These are phyloP conservation scores for Falco rusticolus DNA, from an alignment of 2,797 vertebrate genomes.

Conservation along the genomic window DNA sequence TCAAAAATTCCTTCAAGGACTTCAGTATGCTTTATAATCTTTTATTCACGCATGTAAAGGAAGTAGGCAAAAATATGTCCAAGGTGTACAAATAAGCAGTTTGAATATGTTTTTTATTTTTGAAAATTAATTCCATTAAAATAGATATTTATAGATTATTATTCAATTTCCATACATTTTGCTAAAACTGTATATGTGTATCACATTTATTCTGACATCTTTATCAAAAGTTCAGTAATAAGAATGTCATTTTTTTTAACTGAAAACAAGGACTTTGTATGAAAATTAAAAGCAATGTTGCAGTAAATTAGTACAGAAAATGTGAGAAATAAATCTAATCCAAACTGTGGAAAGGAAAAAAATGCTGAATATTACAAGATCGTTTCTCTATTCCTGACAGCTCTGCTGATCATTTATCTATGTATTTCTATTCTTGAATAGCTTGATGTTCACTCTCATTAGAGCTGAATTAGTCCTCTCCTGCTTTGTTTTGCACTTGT, in stretches of 20 bases:
- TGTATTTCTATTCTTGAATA: not conserved
- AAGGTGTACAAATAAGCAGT: not conserved
- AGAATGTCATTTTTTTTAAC: not conserved
- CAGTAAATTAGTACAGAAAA: not conserved
- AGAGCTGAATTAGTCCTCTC: not conserved
- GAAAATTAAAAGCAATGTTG: not conserved
- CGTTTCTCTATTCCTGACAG: not conserved
- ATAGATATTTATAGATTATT: not conserved
- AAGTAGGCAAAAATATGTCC: not conserved
- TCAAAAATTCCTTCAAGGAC: not conserved
- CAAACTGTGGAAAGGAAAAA: not conserved
- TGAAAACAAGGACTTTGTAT: not conserved
- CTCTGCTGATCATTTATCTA: not conserved
- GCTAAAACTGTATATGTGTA: not conserved
- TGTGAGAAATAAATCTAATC: not conserved
- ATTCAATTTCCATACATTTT: not conserved
- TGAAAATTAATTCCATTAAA: not conserved
- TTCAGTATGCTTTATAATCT: not conserved
- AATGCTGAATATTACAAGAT: not conserved
- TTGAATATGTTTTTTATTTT: not conserved
- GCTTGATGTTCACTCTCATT: not conserved
- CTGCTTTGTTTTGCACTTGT: conserved; percentile 5
- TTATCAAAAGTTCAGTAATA: not conserved
- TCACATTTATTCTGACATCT: not conserved
- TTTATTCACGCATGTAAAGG: not conserved